Base-by-base conservation (phyloP, 23 tunicate genomes). In the Styela plicata region DNA sequence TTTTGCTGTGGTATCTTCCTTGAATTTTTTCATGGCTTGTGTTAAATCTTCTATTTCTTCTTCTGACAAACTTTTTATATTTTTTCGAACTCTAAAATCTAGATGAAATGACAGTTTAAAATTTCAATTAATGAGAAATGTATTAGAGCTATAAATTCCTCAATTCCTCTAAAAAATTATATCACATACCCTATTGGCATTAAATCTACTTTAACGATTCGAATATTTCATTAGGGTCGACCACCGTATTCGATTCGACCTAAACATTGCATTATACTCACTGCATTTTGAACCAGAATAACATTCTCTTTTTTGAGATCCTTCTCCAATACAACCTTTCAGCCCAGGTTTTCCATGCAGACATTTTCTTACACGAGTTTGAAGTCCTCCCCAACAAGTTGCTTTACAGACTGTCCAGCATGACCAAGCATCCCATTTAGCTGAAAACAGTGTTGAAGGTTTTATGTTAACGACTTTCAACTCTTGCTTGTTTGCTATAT, bases 311-410 rank as follows among this genome's bases (percentile, higher is more conserved):
- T 76, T 76, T 26, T 44, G 2, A 22, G 81, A 33, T 76, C 81
- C 81, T 25, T 52, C 81, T n/a, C 81, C 81, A 13, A 17, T 17
- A 53, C 81, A 76, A 17, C 81, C 81, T 76, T 76, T 1, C 24
- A 24, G 27, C 5, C 81, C 81, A 20, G 81, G 81, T 24, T 21
- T 24, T 24, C 81, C 81, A 44, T 44, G 63, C n/a, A 1, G 20
- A 44, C 81, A 76, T 76, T 33, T 44, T 53, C 81, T 36, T 76
- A 57, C 23, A 20, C 81, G 70, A 20, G 81, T 76, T 44, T 76
- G 81, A 36, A 76, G 66, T 0, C 81, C 81, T 22, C 81, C 81
- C 81, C 81, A 76, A 31, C 81, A 76, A 7, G 81, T 76, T 53
- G 81, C 81, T 29, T 76, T 76, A 36, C 81, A 76, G 17, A 21